Evolutionary conservation across 2,797 vertebrate genomes (phyloP).

Genomic region (Micropoecilia bifurca): DNA sequence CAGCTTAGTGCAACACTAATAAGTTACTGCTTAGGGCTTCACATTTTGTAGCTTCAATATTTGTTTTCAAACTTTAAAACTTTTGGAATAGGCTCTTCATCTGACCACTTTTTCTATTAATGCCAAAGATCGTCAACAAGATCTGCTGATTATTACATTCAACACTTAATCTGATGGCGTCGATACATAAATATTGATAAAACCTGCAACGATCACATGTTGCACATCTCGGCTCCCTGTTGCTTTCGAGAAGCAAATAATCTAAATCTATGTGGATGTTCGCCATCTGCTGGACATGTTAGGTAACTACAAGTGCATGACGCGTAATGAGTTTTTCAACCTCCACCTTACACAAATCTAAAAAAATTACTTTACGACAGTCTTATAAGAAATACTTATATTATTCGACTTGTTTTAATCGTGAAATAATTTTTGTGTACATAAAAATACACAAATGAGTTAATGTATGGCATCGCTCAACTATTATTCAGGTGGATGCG

Average conservation of each 20-base stretch:
- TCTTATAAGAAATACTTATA: background rate
- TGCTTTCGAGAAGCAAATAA: background rate
- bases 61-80: background rate
- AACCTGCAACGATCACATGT: background rate
- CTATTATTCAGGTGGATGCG: no score
- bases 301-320: constrained; percentile 7
- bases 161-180: background rate
- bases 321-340: background rate
- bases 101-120: background rate
- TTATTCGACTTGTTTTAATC: background rate
- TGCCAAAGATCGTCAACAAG: background rate
- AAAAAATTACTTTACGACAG: background rate
- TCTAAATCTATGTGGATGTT: background rate
- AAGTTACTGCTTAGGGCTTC: background rate
- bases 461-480: no score
- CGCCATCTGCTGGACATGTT: constrained; percentile 35
- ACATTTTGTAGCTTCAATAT: background rate
- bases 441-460: background rate
- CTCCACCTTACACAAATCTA: background rate
- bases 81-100: background rate
- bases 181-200: background rate
- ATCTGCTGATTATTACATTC: background rate
- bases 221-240: background rate
- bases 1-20: constrained; percentile 1
- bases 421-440: no score